These are phyloP conservation scores for Xestia ashworthii DNA, from an alignment of 2,888 invertebrate species.

Conservation along the genomic window DNA sequence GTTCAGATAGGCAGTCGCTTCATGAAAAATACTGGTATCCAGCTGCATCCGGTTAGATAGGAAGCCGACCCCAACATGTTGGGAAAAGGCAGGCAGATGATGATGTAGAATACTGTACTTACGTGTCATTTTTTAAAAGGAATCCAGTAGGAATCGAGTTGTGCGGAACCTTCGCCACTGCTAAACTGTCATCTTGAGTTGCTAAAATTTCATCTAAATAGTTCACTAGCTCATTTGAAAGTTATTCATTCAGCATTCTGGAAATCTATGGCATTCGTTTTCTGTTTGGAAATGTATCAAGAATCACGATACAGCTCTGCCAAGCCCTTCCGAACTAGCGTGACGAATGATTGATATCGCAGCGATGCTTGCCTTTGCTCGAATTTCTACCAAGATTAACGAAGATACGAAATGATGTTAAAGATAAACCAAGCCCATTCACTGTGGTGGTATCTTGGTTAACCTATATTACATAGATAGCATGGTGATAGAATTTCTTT, in stretches of 20 bases:
- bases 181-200: not conserved
- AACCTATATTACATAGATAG: conserved; percentile 28
- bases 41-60: no score
- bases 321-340: conserved; percentile 17
- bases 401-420: conserved; percentile 37
- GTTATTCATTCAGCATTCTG: conserved; percentile 18
- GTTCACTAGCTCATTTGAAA: not conserved
- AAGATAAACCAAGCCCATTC: conserved; percentile 40
- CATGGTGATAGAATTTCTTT: not conserved
- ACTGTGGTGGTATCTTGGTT: conserved; percentile 31
- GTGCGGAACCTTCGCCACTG: no score
- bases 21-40: no score
- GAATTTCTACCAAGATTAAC: conserved; percentile 34
- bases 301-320: conserved; percentile 24
- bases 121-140: no score
- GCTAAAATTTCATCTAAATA: not conserved
- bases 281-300: conserved; percentile 44
- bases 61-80: no score
- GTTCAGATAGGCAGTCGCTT: no score
- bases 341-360: conserved; percentile 44
- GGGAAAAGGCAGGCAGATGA: no score
- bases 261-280: conserved; percentile 14
- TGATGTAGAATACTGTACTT: no score
- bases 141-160: no score
- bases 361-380: conserved; percentile 15